Evolutionary conservation across 2,797 vertebrate species (phyloP), one percentile per base, ranked within the genome.

Genomic region (Masticophis lateralis): DNA sequence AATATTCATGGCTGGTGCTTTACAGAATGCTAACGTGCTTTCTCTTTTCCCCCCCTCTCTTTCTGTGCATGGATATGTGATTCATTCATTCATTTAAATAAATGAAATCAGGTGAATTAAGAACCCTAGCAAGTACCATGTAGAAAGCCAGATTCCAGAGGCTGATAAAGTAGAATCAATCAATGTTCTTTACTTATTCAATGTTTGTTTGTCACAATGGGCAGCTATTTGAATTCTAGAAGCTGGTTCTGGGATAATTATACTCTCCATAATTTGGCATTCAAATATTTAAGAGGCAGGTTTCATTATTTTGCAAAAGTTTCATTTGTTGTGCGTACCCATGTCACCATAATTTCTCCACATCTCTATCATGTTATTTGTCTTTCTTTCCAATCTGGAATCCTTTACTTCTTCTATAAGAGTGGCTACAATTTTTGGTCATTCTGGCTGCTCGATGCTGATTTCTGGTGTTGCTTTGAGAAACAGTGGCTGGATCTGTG

Each of bases 31-130:
- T 43, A 79, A 32, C 0, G 0, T 16, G 16, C n/a, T 74, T n/a
- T 37, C 16, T 74, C 27, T 13, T 0, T 7, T 0, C 37, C 2
- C 5, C 12, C 12, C 0, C 12, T 6, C 28, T 9, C 32, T 43
- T 74, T 32, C 63, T 66, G 12, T 66, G 63, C 5, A 63, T 63
- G 60, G 61, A 11, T 63, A n/a, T 66, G 28, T 66, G 1, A 74
- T 74, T 74, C n/a, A 69, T 69, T 20, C 16, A 37, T 20, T 74
- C 3, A 37, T 79, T 79, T 22, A 79, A 20, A 37, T 43, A 79
- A 79, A 74, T 20, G 37, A 8, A 74, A 43, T 20, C 32, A 37
- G 18, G 18, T 43, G 32, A 37, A 79, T 79, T 79, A 43, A 43
- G 69, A 32, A 79, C 7, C 16, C 32, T 10, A 37, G 7, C 32